Evolutionary conservation across 92 coral and sea anemone species (phyloP), one percentile per base, ranked within the genome.

Genomic region (Phenganax stokvisi): DNA sequence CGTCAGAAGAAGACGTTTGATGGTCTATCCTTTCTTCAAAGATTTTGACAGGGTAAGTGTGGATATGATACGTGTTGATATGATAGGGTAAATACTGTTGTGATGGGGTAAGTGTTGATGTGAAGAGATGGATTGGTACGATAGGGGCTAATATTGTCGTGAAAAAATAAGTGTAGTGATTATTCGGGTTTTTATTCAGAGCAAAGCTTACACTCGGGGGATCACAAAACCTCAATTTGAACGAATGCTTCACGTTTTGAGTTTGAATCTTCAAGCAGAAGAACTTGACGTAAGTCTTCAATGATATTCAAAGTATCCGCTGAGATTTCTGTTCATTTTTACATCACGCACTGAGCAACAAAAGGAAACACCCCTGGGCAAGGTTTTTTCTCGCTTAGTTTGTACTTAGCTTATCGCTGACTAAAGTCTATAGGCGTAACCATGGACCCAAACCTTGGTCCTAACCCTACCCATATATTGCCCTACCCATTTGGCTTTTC

Each of bases 1-100:
- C 81, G 98, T 94, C 61, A 91, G 92, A 31, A 94, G 91, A 80
- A 88, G 98, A 56, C 86, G 98, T 64, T 86, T 94, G 12, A 94
- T 94, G 98, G 97, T 87, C 28, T 94, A 92, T 80, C 98, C 98
- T 54, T 94, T 92, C 87, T 94, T 94, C 87, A 94, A 94, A 84
- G 98, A 94, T 72, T 94, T 88, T 77, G 98, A 94, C 76, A 85
- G 98, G 84, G 98, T 94, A 84, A 84, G 30, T 8, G 54, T 59
- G 15, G 25, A 59, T 59, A 59, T 59, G 25, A 59, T 59, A 37
- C 25, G 30, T 8, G 54, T 59, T 1, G 25, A 59, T 59, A 59
- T 59, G 25, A 59, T 59, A 37, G 25, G 47, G 47, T 1, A 1
- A 37, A 37, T 37, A 37, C 47, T 37, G 47, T 37, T 37, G 47